Base-by-base conservation (phyloP, 2,888 invertebrate species). In the Pachycephus smyrnensis region DNA sequence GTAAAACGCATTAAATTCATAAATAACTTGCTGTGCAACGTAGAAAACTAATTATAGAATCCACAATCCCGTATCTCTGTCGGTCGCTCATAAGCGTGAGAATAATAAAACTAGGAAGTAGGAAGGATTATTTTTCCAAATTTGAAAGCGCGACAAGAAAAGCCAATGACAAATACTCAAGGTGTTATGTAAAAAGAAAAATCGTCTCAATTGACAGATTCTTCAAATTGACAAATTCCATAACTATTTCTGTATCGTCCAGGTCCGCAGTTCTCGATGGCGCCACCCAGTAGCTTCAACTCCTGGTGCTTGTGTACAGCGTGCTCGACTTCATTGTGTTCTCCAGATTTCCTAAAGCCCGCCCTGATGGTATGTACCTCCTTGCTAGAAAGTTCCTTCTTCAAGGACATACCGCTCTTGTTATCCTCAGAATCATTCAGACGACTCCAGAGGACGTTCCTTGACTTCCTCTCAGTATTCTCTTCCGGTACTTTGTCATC, bases 201-300 rank as follows among this genome's bases (percentile, higher is more conserved):
- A 71, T 71, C 9, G 31, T 71, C 77, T 84, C 71, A 80, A 76
- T 84, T 75, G 33, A 84, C 77, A 55, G 78, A 76, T 31, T 81
- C 78, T 15, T 86, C 85, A 84, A 91, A 88, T 83, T 92, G 92
- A 87, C 94, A 95, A 73, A 95, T 93, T 12, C 96, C 95, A 79
- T 93, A 93, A n/a, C 94, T 93, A 88, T 96, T 95, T 55, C 96
- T 93, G 84, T 93, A 93, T 85, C 94, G 93, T 75, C 94, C 96
- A 0, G 96, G 96, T 31, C 96, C 96, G 89, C 96, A 96, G 88
- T 96, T 95, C 87, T 96, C 96, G 76, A 93, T 93, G 30, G 88
- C 91, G 32, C 94, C 95, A 0, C 96, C 95, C 32, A 96, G 86
- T 73, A 96, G 92, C 86, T 93, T 94, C 87, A 93, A 91, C 82